phyloP scores from a whole-genome alignment of 1,140 invertebrate species.

The Charaxes varanes region DNA sequence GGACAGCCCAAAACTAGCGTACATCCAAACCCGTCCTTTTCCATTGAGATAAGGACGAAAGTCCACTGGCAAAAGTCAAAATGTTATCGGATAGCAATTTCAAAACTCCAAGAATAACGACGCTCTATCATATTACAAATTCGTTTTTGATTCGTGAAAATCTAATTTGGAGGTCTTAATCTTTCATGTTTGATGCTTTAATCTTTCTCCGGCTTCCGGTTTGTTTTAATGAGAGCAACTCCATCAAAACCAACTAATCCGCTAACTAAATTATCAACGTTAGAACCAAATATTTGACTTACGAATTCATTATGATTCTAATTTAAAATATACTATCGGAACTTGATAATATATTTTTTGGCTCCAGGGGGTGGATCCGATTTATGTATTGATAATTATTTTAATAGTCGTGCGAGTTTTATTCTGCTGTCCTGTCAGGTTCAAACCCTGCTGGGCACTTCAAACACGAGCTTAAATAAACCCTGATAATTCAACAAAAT shows the following conservation, averaged over 20 bases:
- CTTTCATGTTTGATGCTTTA: conserved; percentile 48
- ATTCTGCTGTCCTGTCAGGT: too few species aligned
- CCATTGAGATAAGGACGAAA: conserved; percentile 16
- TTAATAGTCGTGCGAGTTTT: too few species aligned
- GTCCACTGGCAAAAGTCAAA: conserved; percentile 20
- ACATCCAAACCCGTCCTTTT: conserved; percentile 26
- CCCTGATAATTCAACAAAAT: too few species aligned
- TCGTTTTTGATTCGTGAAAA: conserved; percentile 65
- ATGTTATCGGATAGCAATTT: conserved; percentile 47
- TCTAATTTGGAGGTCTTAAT: conserved; percentile 47
- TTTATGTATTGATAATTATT: too few species aligned
- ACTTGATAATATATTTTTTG: too few species aligned
- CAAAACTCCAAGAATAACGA: conserved; percentile 54
- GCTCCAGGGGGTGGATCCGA: too few species aligned
- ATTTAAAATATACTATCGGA: too few species aligned
- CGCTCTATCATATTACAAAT: conserved; percentile 68
- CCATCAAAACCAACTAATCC: conserved; percentile 1
- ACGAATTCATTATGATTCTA: too few species aligned
- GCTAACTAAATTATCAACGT: too few species aligned
- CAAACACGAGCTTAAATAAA: too few species aligned
- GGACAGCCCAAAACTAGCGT: conserved; percentile 21
- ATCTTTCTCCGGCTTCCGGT: conserved; percentile 27
- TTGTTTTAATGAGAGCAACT: conserved; percentile 2
- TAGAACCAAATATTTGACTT: too few species aligned
- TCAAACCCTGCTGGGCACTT: too few species aligned